A percentile compares a stretch with the other conserved stretches of the same genome.
These are phyloP conservation scores for Catocala sponsa DNA, from an alignment of 2,888 invertebrate genomes.

Conservation along the genomic window DNA sequence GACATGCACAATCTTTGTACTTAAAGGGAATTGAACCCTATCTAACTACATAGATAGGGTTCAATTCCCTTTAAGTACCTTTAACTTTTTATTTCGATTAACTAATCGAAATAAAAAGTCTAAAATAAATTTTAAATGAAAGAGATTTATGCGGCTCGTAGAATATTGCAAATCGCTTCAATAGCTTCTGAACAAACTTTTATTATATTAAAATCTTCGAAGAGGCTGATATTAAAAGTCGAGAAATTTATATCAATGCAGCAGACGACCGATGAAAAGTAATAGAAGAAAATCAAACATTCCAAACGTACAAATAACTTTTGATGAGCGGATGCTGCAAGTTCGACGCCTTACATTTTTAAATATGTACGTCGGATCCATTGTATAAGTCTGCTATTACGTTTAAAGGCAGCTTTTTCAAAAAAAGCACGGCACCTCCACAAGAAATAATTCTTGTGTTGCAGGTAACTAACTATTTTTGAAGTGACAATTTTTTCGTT, in stretches of 20 bases:
- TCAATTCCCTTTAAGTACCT: too few relatives aligned
- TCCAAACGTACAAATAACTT: neutral
- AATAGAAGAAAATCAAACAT: conserved; percentile 9
- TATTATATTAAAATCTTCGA: conserved; percentile 8
- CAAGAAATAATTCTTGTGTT: neutral
- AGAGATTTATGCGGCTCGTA: conserved; percentile 22
- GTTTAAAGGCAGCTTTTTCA: too few relatives aligned
- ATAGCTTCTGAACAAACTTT: conserved; percentile 29
- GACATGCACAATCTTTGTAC: too few relatives aligned
- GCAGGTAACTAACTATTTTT: neutral
- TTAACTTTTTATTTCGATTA: too few relatives aligned
- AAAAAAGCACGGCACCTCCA: neutral
- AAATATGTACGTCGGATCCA: too few relatives aligned
- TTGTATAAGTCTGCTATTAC: too few relatives aligned
- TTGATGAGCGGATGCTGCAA: neutral
- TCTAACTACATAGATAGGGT: too few relatives aligned
- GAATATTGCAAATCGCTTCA: conserved; percentile 20
- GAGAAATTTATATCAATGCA: conserved; percentile 11
- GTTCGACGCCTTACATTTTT: too few relatives aligned
- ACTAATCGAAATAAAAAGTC: too few relatives aligned
- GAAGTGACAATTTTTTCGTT: too few relatives aligned
- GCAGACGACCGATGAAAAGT: neutral
- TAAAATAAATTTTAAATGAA: too few relatives aligned
- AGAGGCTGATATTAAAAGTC: conserved; percentile 26
- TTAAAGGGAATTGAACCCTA: too few relatives aligned